Evolutionary conservation across 2,113 vertebrate genomes (phyloP), one percentile per base, ranked within the genome.

Genomic region (Anseranas semipalmata): DNA sequence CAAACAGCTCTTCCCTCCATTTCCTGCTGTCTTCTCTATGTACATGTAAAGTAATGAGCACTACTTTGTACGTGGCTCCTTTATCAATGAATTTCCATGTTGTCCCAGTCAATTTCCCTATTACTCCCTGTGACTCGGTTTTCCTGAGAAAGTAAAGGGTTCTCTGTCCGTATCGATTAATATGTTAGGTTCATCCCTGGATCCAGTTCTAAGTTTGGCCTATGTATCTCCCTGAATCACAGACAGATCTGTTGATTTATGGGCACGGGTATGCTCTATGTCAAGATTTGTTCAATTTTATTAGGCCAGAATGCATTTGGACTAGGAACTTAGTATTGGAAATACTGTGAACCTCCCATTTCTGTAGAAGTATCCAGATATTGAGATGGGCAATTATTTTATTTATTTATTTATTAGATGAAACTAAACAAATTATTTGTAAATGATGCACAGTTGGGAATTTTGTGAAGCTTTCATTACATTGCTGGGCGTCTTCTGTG

Each of bases 401-500:
- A 58, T 58, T 71, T 58, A 5, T 7, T 58, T 72, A 0, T 43
- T 88, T 78, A n/a, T 58, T 41, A 6, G 55, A 65, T 71, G 13
- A 55, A 65, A 46, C 18, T 35, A 1, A 46, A 67, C 16, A 55
- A 48, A 39, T 67, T 33, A 56, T 75, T 68, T 11, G 22, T 39
- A 18, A 68, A 22, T 20, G 6, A 17, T 19, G 20, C 27, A 53
- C 70, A 72, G 0, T 1, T 82, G 43, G 56, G 48, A 72, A 55
- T 87, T 89, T 45, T 0, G 2, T 74, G 68, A 71, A 17, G 65
- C 12, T 88, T 84, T 77, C 12, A 0, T 27, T 77, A 8, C 13
- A 1, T 52, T 81, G 19, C 60, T 82, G 53, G 46, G 20, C 0
- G 0, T 91, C 32, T 39, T 50, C 37, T 72, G 27, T 11, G 50